A percentile compares a stretch with the other conserved stretches of the same genome.
These are phyloP conservation scores for Monoplex corrugatus DNA, from an alignment of 2,888 invertebrate species.

Conservation along the genomic window DNA sequence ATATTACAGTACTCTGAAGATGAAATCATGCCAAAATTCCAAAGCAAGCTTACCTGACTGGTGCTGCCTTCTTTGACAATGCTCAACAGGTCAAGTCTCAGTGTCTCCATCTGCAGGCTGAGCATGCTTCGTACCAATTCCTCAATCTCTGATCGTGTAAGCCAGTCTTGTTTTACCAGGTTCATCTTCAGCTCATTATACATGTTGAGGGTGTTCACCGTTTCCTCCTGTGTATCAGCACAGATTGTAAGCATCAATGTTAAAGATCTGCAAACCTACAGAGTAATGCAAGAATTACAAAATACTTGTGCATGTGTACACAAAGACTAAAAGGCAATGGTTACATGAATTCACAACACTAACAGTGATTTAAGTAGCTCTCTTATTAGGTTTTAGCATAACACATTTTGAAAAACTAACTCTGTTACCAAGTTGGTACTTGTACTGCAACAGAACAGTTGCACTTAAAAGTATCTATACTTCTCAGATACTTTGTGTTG, in stretches of 20 bases:
- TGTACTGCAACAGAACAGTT: too few relatives aligned
- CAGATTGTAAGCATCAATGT: neutral
- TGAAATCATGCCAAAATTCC: too few relatives aligned
- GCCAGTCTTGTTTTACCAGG: conserved; percentile 61
- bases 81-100: neutral
- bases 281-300: neutral
- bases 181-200: conserved; percentile 63
- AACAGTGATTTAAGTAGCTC: neutral
- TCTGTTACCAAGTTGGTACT: too few relatives aligned
- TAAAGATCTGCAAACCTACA: neutral
- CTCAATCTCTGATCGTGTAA: conserved; percentile 11
- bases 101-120: conserved; percentile 2
- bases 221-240: neutral
- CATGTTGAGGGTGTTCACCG: conserved; percentile 52
- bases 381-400: neutral
- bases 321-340: neutral
- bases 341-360: neutral
- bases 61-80: conserved; percentile 26
- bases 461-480: neutral
- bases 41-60: conserved; percentile 15
- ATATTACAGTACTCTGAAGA: too few relatives aligned
- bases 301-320: neutral
- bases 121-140: conserved; percentile 3
- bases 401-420: neutral
- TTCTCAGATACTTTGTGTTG: too few relatives aligned